A percentile compares a stretch with the other conserved stretches of the same genome.
Conservation (phyloP, 2,113 vertebrate species). For the Amphiprion percula region DNA sequence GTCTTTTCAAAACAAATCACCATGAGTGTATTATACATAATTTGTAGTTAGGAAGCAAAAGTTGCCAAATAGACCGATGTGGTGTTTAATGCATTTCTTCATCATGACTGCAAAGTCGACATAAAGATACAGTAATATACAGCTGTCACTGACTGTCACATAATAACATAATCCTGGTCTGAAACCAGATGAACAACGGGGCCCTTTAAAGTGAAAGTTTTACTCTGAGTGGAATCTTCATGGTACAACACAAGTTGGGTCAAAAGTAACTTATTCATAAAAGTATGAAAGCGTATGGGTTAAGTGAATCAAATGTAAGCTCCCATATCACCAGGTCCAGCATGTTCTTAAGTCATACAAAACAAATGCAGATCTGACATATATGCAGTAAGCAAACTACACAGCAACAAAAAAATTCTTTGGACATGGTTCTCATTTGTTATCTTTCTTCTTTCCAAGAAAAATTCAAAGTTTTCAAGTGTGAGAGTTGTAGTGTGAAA, state of each 20-base stretch:
- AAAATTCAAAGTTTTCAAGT: conserved; percentile 1
- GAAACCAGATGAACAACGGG: not conserved
- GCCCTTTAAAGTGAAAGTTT: not conserved
- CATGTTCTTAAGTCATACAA: not conserved
- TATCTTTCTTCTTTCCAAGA: not conserved
- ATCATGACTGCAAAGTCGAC: not conserved
- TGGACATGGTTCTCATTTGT: conserved; percentile 2
- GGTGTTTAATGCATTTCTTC: conserved; percentile 9
- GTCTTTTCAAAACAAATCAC: too few relatives aligned
- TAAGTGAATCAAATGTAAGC: not conserved
- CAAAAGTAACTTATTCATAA: not conserved
- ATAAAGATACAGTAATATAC: conserved; percentile 8
- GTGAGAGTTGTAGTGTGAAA: conserved; percentile 13
- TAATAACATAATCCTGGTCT: not conserved
- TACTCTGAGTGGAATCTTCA: not conserved
- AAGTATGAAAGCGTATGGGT: not conserved
- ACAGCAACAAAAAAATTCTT: not conserved
- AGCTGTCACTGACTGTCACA: conserved; percentile 7
- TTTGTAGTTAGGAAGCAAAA: not conserved
- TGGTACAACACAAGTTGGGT: not conserved
- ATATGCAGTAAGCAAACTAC: not conserved
- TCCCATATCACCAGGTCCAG: not conserved
- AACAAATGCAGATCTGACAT: not conserved
- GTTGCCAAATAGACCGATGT: not conserved
- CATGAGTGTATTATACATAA: too few relatives aligned